Evolutionary conservation across 2,113 vertebrate genomes (phyloP), one percentile per base, ranked within the genome.

Genomic region (Myiozetetes cayanensis): DNA sequence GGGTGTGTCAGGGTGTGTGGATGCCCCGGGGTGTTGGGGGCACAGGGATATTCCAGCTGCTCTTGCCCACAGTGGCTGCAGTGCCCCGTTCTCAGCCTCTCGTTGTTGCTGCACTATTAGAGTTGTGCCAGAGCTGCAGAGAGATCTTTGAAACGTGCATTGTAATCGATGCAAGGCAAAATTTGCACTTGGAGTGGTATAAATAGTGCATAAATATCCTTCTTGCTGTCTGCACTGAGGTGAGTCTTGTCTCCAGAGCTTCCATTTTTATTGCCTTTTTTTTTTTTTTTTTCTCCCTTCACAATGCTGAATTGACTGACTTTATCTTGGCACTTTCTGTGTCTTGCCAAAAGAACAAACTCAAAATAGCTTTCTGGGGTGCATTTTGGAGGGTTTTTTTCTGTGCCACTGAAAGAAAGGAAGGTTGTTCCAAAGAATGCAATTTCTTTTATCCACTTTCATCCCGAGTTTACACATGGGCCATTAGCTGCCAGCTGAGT

Each of bases 401-500:
- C 90, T 84, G 67, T 93, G 85, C 79, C 72, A 58, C 59, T 79
- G 71, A 70, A 87, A 90, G 74, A 87, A 82, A 87, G 55, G 87
- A 52, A 62, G 55, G 59, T 53, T 80, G 73, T 92, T 93, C 88
- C 59, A 83, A 93, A 88, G 82, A 73, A 95, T 79, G 58, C 78
- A 58, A 53, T 79, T 90, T 94, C 56, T 92, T 94, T 90, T 96
- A 61, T 75, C 82, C 81, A 39, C 87, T 93, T 89, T 87, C 91
- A 76, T 62, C 91, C 78, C 31, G 77, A 89, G 9, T 92, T 93
- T 94, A 53, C 82, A 58, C 43, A 83, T 50, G 89, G 89, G 49
- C 91, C 93, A 95, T 96, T 93, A 95, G 84, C 80, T 94, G 70
- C 89, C 93, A 92, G 91, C 94, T 91, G 71, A 94, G 85, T 96